These are phyloP conservation scores for Lasioglossum villosulum DNA, from an alignment of 2,888 invertebrate genomes.

Conservation along the genomic window DNA sequence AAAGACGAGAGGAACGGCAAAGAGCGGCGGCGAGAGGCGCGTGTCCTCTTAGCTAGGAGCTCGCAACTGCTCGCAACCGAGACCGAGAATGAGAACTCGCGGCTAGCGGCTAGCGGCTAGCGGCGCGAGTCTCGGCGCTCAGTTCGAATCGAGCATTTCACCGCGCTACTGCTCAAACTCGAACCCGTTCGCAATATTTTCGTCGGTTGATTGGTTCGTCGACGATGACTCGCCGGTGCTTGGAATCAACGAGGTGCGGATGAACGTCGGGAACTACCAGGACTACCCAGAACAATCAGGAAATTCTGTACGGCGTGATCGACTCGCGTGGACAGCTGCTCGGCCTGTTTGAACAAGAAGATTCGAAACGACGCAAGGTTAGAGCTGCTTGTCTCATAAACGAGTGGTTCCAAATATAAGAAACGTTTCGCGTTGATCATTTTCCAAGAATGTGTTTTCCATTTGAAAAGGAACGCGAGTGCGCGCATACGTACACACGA, in stretches of 20 bases:
- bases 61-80: not conserved
- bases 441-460: not conserved
- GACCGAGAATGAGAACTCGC: conserved; percentile 27
- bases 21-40: conserved; percentile 21
- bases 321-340: conserved; percentile 1
- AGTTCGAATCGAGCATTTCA: conserved; percentile 69
- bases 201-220: conserved; percentile 10
- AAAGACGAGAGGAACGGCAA: not conserved
- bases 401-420: not conserved
- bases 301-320: not conserved
- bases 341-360: not conserved
- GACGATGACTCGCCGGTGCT: conserved; percentile 61
- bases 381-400: not conserved
- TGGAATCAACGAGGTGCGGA: conserved; percentile 60
- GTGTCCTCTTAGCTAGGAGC: conserved; percentile 1
- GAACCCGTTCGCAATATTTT: not conserved
- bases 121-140: conserved; percentile 58
- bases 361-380: not conserved
- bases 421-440: not conserved
- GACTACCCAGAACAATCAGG: not conserved
- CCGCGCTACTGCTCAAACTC: conserved; percentile 18
- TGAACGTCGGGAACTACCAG: not conserved
- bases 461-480: not conserved
- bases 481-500: not conserved
- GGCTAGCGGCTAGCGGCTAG: conserved; percentile 12